Conservation (phyloP, 2,888 invertebrate species). For the Flexamia atlantica region DNA sequence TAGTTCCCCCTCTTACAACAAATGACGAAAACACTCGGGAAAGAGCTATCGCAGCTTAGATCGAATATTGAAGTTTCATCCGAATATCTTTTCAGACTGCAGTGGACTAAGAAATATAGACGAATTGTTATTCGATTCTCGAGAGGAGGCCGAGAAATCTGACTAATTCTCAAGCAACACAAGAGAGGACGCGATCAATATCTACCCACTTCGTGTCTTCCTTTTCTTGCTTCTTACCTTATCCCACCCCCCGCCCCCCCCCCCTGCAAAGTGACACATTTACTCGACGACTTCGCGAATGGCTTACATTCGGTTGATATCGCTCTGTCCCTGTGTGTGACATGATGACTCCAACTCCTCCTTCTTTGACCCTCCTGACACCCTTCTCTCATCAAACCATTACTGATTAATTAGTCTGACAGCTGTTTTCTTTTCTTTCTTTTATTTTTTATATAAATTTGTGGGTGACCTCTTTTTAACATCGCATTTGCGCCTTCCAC, state of each 20-base stretch:
- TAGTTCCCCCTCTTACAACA: too few relatives aligned
- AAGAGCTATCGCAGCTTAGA: not conserved
- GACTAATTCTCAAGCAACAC: conserved; percentile 43
- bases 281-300: conserved; percentile 16
- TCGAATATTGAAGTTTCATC: too few relatives aligned
- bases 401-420: too few relatives aligned
- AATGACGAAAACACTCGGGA: too few relatives aligned
- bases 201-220: conserved; percentile 39
- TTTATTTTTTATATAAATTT: too few relatives aligned
- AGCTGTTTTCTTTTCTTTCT: too few relatives aligned
- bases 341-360: too few relatives aligned
- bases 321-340: not conserved
- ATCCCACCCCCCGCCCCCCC: conserved; percentile 1
- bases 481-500: too few relatives aligned
- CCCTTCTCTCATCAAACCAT: too few relatives aligned
- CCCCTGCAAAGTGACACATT: conserved; percentile 26
- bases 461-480: too few relatives aligned
- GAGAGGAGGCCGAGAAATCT: conserved; percentile 19
- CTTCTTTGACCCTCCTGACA: too few relatives aligned
- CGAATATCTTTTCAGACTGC: too few relatives aligned
- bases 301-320: not conserved
- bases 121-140: not conserved
- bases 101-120: not conserved
- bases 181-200: conserved; percentile 51
- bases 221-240: conserved; percentile 47